phyloP scores from a whole-genome alignment of 2,888 invertebrate species.

The Trichopoda pennipes region DNA sequence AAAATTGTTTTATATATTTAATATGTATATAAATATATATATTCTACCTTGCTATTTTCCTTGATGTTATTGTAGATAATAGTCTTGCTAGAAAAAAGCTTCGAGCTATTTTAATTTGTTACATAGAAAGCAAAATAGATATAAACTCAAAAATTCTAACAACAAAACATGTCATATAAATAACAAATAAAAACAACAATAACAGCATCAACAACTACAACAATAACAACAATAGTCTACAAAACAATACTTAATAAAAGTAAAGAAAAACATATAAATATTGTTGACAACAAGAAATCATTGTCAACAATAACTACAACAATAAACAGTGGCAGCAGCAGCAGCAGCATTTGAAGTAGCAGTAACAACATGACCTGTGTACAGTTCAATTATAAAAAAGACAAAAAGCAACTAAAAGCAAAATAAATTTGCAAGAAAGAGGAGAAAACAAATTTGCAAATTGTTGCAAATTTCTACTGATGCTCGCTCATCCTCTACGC shows the following conservation, averaged over 20 bases:
- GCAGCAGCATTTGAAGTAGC: conserved; percentile 23
- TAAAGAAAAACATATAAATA: conserved; percentile 64
- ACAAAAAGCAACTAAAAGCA: neutral
- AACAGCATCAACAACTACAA: conserved; percentile 14
- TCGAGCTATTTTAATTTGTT: conserved; percentile 67
- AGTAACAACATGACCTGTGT: conserved; percentile 50
- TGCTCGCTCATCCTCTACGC: too few species aligned
- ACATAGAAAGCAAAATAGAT: conserved; percentile 36
- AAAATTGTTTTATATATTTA: neutral
- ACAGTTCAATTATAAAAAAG: conserved; percentile 42
- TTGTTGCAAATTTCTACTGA: too few species aligned
- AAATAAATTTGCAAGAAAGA: too few species aligned
- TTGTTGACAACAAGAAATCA: conserved; percentile 66
- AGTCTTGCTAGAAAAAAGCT: conserved; percentile 41
- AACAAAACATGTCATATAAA: conserved; percentile 72
- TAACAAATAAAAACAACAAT: conserved; percentile 71
- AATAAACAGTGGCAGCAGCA: conserved; percentile 31
- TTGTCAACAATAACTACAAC: conserved; percentile 67
- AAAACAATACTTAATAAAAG: conserved; percentile 63
- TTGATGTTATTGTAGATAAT: conserved; percentile 50
- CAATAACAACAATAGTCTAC: conserved; percentile 22
- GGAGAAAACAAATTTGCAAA: too few species aligned
- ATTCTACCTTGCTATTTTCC: conserved; percentile 34
- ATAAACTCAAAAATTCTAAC: conserved; percentile 36
- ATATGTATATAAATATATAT: neutral